Evolutionary conservation across 2,113 vertebrate genomes (phyloP).

Genomic region (Campylomormyrus numenius): DNA sequence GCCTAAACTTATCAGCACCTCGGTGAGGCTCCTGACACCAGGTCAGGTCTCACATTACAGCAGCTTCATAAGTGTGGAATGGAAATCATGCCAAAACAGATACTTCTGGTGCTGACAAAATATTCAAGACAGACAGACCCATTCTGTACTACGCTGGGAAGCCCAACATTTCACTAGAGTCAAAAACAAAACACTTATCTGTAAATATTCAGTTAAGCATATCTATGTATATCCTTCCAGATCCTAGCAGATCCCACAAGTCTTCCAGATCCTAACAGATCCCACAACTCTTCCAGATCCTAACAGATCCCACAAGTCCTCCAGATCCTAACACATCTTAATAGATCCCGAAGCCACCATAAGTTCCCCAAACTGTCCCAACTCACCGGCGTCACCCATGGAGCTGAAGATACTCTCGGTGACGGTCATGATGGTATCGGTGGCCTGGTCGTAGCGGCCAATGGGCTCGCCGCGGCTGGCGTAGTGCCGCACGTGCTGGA

Average conservation of each 20-base stretch:
- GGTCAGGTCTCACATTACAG: constrained; percentile 39
- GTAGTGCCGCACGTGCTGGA: constrained; percentile 92
- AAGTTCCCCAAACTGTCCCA: background rate
- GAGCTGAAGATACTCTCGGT: constrained; percentile 98
- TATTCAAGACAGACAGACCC: constrained; percentile 13
- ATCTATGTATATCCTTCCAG: background rate
- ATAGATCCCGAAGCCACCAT: background rate
- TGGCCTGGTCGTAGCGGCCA: constrained; percentile 96
- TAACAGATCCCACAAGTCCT: background rate
- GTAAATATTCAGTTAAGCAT: background rate
- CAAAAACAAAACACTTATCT: background rate
- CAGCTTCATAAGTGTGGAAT: constrained; percentile 37
- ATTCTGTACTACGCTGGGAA: background rate
- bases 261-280: background rate
- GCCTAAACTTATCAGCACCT: background rate
- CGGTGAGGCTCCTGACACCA: constrained; percentile 36
- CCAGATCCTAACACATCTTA: background rate
- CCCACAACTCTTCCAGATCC: background rate
- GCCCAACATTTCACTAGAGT: background rate
- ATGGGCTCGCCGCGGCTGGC: constrained; percentile 92
- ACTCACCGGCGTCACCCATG: constrained; percentile 97
- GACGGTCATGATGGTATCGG: constrained; percentile 97
- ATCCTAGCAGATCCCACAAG: background rate
- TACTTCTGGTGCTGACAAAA: constrained; percentile 35
- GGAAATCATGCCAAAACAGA: constrained; percentile 48